Base-by-base conservation (phyloP, 2,888 invertebrate species). In the Malachius bipustulatus region DNA sequence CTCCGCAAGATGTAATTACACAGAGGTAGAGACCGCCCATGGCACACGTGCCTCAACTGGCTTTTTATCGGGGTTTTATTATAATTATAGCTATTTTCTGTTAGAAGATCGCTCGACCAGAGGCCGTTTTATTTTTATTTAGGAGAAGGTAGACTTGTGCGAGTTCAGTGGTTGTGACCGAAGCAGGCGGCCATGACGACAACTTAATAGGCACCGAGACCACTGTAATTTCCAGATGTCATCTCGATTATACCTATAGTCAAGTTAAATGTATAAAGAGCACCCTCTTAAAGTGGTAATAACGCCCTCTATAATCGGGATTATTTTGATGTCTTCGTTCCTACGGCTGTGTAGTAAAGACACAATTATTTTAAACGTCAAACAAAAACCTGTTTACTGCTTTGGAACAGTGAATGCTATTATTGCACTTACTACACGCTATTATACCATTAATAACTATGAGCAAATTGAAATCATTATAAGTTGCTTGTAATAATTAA, bases 21-120 rank as follows among this genome's bases (percentile, higher is more conserved):
- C 50, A 45, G 56, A 53, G 52, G 53, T 52, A 43, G 44, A 43
- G 40, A 46, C 51, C 52, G 46, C 54, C 54, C 52, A 46, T 48
- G 42, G 42, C 49, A 48, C 54, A 54, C 54, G 54, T 52, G 54
- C 52, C 52, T 43, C 26, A 43, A 50, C 55, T 50, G n/a, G 47
- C 56, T 57, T 56, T 58, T 57, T 57, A 56, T 57, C 57, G 54
- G 54, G 49, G 56, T 60, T 60, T 59, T 56, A 59, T 57, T 49
- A 55, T 62, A 62, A 62, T 62, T 62, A 62, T 60, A 60, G 60
- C 55, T 57, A 60, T 62, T 60, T 51, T 48, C 47, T 35, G 30
- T 35, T 32, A n/a, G 6, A 6, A 40, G 43, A 44, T 44, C 44
- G 32, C 32, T 32, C 46, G 40, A 37, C 36, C 42, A 41, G 43